Percentiles rank a stretch among this genome's conserved stretches.
These are phyloP conservation scores for Strix aluco DNA, from an alignment of 2,113 vertebrate species.

Conservation along the genomic window DNA sequence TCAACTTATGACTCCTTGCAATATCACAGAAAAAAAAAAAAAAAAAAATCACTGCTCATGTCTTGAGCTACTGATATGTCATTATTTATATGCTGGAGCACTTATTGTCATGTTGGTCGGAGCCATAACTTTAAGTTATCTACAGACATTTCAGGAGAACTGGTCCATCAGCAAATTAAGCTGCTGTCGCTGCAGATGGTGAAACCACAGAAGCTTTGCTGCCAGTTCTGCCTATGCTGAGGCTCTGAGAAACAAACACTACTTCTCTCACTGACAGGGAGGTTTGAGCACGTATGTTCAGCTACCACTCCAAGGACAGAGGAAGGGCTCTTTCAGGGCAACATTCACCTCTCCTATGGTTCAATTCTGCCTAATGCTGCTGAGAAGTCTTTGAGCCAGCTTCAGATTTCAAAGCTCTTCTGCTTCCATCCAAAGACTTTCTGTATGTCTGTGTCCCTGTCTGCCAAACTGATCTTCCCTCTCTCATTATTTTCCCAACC, in stretches of 20 bases:
- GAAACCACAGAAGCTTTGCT: not conserved
- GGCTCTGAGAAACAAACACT: not conserved
- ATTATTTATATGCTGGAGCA: not conserved
- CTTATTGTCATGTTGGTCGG: not conserved
- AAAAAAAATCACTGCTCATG: not conserved
- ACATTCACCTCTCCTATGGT: not conserved
- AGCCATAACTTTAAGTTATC: not conserved
- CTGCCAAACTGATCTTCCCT: not conserved
- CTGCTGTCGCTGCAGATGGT: not conserved
- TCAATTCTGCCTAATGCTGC: not conserved
- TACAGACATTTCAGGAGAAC: not conserved
- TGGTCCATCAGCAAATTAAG: not conserved
- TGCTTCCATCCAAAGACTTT: not conserved
- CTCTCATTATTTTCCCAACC: not conserved
- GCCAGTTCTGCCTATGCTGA: not conserved
- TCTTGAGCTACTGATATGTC: not conserved
- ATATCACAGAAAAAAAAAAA: not conserved
- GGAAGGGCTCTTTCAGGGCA: not conserved
- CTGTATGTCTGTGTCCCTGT: not conserved
- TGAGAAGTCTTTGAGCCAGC: not conserved
- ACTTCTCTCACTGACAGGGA: not conserved
- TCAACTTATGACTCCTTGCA: not conserved
- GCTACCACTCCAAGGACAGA: not conserved
- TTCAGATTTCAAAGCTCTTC: not conserved
- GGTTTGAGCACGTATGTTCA: fast-evolving